These are phyloP conservation scores for Sebastes matsubarae DNA, from an alignment of 2,797 vertebrate genomes.

Conservation along the genomic window DNA sequence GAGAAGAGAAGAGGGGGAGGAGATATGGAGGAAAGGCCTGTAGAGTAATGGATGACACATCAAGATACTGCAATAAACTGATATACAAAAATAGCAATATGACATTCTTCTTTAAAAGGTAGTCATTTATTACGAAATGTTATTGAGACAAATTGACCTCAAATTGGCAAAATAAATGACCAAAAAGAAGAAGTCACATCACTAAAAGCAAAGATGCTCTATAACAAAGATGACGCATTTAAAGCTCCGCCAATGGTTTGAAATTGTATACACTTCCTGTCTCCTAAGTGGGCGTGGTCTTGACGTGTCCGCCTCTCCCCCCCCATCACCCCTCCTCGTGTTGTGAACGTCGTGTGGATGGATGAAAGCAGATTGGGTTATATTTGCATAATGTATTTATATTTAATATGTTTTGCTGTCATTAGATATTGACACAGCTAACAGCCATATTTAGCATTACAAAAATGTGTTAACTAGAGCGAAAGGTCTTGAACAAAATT, in stretches of 20 bases:
- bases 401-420: rapidly evolving
- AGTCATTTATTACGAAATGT: neutral
- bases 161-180: neutral
- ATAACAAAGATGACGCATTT: no score
- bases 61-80: neutral
- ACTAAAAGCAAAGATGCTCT: neutral
- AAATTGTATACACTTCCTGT: no score
- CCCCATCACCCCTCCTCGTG: no score
- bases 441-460: no score
- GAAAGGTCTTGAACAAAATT: no score
- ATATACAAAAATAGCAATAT: neutral
- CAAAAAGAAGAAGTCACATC: neutral
- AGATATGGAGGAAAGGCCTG: conserved; percentile 4
- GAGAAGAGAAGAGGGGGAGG: conserved; percentile 17
- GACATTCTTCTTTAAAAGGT: neutral
- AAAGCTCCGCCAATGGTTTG: no score
- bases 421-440: no score
- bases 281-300: no score
- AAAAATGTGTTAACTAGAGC: rapidly evolving
- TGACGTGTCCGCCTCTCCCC: no score
- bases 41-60: conserved; percentile 1
- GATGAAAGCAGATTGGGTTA: no score
- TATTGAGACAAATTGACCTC: neutral
- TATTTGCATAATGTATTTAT: no score
- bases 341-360: no score